phyloP scores from a whole-genome alignment of 2,797 vertebrate genomes.

The Acanthis flammea region DNA sequence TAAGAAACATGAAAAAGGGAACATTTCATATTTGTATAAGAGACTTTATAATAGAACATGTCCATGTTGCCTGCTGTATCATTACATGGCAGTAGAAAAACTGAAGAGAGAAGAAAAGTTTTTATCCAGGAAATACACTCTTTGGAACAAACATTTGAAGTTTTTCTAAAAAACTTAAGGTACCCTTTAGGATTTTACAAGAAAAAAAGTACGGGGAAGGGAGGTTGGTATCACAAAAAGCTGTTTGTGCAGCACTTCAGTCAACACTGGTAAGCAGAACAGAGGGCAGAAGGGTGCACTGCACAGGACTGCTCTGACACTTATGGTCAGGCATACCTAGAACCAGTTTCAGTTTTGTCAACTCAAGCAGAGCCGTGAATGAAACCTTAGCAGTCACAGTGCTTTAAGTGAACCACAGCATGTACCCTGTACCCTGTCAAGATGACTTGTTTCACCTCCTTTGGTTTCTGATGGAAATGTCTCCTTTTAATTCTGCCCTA shows the following conservation, averaged over 20 bases:
- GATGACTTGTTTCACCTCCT: background rate
- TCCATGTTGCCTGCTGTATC: background rate
- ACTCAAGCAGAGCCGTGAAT: background rate
- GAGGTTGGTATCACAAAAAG: background rate
- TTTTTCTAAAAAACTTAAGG: background rate
- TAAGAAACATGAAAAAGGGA: background rate
- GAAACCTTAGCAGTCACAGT: background rate
- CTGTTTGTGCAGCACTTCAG: background rate
- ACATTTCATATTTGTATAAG: background rate
- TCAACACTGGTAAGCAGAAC: background rate
- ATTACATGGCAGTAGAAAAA: background rate
- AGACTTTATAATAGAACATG: background rate
- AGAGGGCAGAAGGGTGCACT: background rate
- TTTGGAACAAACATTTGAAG: background rate
- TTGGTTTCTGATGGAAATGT: background rate
- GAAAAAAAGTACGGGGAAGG: background rate
- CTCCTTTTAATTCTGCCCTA: background rate
- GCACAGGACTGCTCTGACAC: background rate
- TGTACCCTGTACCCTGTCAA: background rate
- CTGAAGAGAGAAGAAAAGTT: background rate
- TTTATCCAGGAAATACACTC: background rate
- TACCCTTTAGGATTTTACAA: background rate
- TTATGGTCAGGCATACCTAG: background rate
- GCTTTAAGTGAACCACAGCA: background rate
- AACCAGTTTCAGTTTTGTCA: background rate